Evolutionary conservation across 92 coral and sea anemone species (phyloP), one percentile per base, ranked within the genome.

Genomic region (Epizoanthus scotinus): DNA sequence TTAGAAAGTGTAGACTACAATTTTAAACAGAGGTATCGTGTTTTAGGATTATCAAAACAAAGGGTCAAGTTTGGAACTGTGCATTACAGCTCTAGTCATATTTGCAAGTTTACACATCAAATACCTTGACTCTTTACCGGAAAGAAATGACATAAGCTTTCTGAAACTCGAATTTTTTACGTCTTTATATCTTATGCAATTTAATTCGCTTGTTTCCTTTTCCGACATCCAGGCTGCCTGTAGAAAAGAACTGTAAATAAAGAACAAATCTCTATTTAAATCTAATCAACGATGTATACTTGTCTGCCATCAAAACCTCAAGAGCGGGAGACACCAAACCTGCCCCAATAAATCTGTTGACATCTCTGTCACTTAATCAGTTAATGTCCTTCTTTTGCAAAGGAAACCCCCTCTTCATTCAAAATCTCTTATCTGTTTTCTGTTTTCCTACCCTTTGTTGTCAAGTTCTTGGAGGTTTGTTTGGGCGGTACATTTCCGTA

Each of bases 161-260:
- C 66, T 18, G 49, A 59, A 58, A 59, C 40, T 5, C 49, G 38
- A 59, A 22, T 5, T 38, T 59, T 36, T 47, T 55, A 38, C 56
- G 15, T n/a, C 21, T 22, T 47, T 24, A 24, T 70, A 44, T 44
- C 57, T 36, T 58, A 71, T 13, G 57, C 54, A 68, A 50, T 52
- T 71, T 75, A 53, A 55, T 20, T 59, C 24, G 22, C 55, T 58
- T 40, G 68, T 75, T 75, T 75, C 67, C 68, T 75, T 63, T 59
- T 55, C 67, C 81, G 81, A 75, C 81, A 75, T 59, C 61, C 27
- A 12, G 81, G 68, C 81, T 75, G 47, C 81, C 15, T 34, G 22
- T 34, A 13, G 54, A 59, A 75, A 57, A 75, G 49, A 63, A 75
- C 81, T 38, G 44, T 58, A 58, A 22, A 75, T 19, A 57, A 75